Evolutionary conservation across 2,888 invertebrate genomes (phyloP).

Genomic region (Melikaiella ostensackeni): DNA sequence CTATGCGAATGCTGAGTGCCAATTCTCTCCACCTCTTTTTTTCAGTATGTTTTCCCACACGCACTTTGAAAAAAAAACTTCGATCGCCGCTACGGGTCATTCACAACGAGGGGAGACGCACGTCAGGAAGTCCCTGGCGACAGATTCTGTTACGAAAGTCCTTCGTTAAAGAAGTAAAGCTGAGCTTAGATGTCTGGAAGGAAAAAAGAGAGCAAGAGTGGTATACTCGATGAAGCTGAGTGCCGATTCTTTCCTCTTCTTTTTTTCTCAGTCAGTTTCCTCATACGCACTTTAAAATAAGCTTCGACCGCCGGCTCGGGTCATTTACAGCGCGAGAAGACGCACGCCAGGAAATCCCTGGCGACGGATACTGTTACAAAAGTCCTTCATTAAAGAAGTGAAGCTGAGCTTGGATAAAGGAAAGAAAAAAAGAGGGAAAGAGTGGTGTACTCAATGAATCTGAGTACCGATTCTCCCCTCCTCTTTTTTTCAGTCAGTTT

Average conservation of each 20-base stretch:
- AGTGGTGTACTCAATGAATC: constrained; percentile 15
- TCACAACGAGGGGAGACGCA: too few species aligned
- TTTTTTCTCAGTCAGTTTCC: constrained; percentile 27
- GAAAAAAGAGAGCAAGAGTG: constrained; percentile 1
- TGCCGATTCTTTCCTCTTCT: constrained; percentile 22
- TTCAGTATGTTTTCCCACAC: constrained; percentile 11
- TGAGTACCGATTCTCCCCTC: constrained; percentile 12
- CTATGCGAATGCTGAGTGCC: constrained; percentile 16
- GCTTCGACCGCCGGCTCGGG: constrained; percentile 45
- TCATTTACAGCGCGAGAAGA: neutral
- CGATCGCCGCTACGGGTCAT: too few species aligned
- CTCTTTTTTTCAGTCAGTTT: constrained; percentile 36
- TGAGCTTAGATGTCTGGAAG: constrained; percentile 4
- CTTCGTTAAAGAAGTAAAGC: constrained; percentile 23
- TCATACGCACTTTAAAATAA: neutral
- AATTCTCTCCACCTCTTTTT: constrained; percentile 33
- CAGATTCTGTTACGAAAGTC: neutral
- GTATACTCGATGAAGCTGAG: constrained; percentile 12
- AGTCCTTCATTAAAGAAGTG: constrained; percentile 7
- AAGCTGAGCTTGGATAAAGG: constrained; percentile 26
- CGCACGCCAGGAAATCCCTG: constrained; percentile 13
- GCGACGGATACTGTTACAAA: neutral
- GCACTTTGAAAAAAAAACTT: too few species aligned
- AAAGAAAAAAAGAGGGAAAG: neutral
- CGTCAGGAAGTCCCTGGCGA: constrained; percentile 7